Evolutionary conservation across 2,797 vertebrate genomes (phyloP).

Genomic region (Apogon talboti): DNA sequence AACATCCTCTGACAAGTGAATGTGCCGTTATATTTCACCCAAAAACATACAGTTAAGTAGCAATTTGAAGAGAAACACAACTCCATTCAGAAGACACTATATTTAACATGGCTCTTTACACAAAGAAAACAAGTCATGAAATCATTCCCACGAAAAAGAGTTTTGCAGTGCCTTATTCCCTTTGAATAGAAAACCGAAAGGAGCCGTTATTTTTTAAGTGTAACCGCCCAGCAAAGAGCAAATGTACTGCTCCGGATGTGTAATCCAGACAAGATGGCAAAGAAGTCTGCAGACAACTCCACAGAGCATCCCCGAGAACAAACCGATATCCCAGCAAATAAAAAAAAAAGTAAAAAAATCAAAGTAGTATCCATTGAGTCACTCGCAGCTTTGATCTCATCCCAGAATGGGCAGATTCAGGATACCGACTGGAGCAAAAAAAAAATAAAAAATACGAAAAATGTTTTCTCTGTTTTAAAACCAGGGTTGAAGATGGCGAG

Average conservation of each 20-base stretch:
- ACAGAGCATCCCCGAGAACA: conserved; percentile 55
- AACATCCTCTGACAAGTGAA: conserved; percentile 81
- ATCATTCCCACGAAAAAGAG: conserved; percentile 58
- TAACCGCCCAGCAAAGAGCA: conserved; percentile 66
- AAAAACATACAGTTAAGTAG: conserved; percentile 77
- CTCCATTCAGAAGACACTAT: conserved; percentile 85
- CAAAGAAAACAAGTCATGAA: conserved; percentile 80
- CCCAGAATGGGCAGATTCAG: conserved; percentile 35
- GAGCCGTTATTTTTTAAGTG: conserved; percentile 31
- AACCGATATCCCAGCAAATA: conserved; percentile 49
- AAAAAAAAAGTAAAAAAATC: conserved; percentile 22
- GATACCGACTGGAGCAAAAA: conserved; percentile 61
- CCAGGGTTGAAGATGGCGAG: conserved; percentile 69
- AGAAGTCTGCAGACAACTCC: conserved; percentile 60
- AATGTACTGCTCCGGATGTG: conserved; percentile 62
- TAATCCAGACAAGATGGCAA: conserved; percentile 79
- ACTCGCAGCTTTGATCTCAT: conserved; percentile 55
- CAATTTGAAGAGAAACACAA: conserved; percentile 83
- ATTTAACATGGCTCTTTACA: conserved; percentile 88
- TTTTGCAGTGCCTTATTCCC: conserved; percentile 57
- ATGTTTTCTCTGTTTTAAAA: conserved; percentile 25
- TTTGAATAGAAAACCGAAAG: conserved; percentile 60
- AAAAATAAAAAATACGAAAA: conserved; percentile 57
- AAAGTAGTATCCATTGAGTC: conserved; percentile 68
- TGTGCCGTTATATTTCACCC: conserved; percentile 79